A percentile compares a stretch with the other conserved stretches of the same genome.
phyloP scores from a whole-genome alignment of 2,113 vertebrate species.

The Pithys albifrons region DNA sequence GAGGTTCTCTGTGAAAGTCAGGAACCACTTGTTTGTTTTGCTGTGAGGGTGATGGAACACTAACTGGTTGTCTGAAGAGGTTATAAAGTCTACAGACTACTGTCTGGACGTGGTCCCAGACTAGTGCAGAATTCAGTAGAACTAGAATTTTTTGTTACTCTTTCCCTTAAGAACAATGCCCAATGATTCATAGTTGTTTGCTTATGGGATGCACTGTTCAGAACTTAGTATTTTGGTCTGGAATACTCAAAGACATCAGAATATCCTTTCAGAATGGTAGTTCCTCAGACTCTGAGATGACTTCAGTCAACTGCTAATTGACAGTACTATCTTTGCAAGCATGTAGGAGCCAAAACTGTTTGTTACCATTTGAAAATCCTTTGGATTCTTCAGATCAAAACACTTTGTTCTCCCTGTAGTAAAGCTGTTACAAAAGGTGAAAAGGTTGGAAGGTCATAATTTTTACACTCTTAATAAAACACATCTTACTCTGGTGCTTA shows the following conservation, averaged over 20 bases:
- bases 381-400: neutral
- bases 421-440: neutral
- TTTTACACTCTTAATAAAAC: neutral
- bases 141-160: neutral
- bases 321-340: neutral
- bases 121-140: neutral
- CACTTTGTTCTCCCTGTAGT: neutral
- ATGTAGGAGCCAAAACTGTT: neutral
- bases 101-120: fast-evolving
- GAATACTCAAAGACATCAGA: neutral
- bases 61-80: neutral
- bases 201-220: neutral
- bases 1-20: neutral
- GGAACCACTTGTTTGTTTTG: neutral
- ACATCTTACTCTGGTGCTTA: neutral
- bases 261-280: neutral
- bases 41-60: neutral
- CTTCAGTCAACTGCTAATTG: neutral
- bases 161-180: neutral
- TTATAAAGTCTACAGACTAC: neutral
- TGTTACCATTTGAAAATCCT: neutral
- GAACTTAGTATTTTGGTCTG: neutral
- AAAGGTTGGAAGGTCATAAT: neutral
- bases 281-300: neutral
- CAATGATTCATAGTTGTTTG: neutral